Percentiles rank a stretch among this genome's conserved stretches.
These are phyloP conservation scores for Helicoverpa assulta DNA, from an alignment of 2,888 invertebrate genomes.

Conservation along the genomic window DNA sequence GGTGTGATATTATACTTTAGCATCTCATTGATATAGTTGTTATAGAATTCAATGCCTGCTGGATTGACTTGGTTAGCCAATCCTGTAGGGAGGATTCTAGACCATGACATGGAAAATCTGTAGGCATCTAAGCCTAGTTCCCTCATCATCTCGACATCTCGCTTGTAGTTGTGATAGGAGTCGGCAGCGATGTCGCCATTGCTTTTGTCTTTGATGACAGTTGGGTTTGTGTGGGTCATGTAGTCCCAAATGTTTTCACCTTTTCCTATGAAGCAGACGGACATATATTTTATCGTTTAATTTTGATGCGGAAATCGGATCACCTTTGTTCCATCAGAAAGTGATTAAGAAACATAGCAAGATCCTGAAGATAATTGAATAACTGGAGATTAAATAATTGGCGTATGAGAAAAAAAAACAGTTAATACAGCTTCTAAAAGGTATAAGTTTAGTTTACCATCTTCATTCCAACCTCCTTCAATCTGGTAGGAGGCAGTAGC, in stretches of 20 bases:
- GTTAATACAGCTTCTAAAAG: too few species aligned
- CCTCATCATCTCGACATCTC: conserved; percentile 86
- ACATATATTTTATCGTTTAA: too few species aligned
- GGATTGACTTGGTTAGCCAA: conserved; percentile 88
- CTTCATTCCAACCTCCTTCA: conserved; percentile 13
- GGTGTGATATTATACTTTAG: conserved; percentile 91
- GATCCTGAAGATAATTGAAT: too few species aligned
- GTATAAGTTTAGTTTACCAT: neutral
- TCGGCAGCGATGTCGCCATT: conserved; percentile 91
- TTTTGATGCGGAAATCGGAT: too few species aligned
- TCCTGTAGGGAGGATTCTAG: conserved; percentile 64
- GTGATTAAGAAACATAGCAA: too few species aligned
- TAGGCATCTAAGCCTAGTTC: conserved; percentile 74
- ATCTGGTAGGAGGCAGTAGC: conserved; percentile 77
- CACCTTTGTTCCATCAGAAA: too few species aligned
- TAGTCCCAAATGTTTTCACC: conserved; percentile 79
- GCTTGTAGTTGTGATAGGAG: conserved; percentile 90
- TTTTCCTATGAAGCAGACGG: conserved; percentile 66
- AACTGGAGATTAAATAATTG: too few species aligned
- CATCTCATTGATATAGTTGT: conserved; percentile 91
- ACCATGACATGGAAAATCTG: conserved; percentile 91
- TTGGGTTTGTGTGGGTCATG: conserved; percentile 72
- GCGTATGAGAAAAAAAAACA: too few species aligned
- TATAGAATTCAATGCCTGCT: conserved; percentile 90
- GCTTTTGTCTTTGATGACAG: conserved; percentile 71